Percentiles rank a stretch among this genome's conserved stretches.
These are phyloP conservation scores for Sminthurides aquaticus DNA, from an alignment of 2,888 invertebrate species.

Conservation along the genomic window DNA sequence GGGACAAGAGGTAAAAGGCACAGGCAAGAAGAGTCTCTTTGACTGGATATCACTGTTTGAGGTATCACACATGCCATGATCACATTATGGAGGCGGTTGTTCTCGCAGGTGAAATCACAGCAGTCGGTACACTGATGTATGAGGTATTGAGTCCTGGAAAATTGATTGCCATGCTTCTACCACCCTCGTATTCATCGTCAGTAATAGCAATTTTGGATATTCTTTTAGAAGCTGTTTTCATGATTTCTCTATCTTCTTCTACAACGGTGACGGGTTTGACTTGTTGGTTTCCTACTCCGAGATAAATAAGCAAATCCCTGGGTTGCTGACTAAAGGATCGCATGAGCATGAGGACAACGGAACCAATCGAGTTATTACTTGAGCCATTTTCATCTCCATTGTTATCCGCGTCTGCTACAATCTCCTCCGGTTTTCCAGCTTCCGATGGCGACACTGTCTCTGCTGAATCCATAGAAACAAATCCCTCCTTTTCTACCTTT, in stretches of 20 bases:
- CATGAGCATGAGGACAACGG: constrained; percentile 26
- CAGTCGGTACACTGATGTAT: background rate
- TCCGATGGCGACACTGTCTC: background rate
- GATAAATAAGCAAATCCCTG: constrained; percentile 14
- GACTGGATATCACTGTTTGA: too few relatives aligned
- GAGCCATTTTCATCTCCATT: constrained; percentile 10
- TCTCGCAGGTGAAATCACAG: background rate
- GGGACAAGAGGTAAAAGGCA: too few relatives aligned
- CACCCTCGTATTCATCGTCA: background rate
- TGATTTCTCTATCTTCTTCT: constrained; percentile 5
- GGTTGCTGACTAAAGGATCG: constrained; percentile 23
- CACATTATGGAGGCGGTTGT: background rate
- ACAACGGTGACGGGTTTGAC: constrained; percentile 11
- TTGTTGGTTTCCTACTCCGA: constrained; percentile 11
- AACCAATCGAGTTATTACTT: constrained; percentile 27
- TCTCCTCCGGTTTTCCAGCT: background rate
- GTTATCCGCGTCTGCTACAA: background rate
- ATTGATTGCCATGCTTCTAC: background rate
- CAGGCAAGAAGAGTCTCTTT: too few relatives aligned
- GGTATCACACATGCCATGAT: too few relatives aligned
- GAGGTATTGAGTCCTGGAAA: background rate
- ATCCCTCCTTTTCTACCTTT: background rate
- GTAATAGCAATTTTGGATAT: background rate
- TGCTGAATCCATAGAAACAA: too few relatives aligned
- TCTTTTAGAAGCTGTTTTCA: background rate